Evolutionary conservation across 2,888 invertebrate genomes (phyloP).

Genomic region (Rhynchonema sp.): DNA sequence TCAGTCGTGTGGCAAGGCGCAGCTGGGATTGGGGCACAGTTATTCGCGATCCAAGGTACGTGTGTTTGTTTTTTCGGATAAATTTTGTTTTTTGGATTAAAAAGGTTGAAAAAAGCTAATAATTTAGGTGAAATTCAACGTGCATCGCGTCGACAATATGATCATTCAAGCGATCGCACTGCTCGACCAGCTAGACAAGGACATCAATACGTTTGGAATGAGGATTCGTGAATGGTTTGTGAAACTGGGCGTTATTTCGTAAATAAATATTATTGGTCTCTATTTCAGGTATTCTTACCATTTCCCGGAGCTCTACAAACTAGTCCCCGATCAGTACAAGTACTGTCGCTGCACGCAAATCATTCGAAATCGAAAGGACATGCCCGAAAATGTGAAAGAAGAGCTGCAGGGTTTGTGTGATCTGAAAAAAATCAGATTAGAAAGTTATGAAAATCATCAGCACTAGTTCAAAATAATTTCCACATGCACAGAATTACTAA

Average conservation of each 20-base stretch:
- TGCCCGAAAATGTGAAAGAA: constrained; percentile 29
- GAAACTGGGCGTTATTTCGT: too few relatives aligned
- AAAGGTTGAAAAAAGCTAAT: not conserved
- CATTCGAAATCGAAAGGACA: constrained; percentile 63
- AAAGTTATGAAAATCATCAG: not conserved
- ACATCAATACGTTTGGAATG: constrained; percentile 96
- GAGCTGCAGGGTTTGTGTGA: constrained; percentile 4
- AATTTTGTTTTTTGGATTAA: too few relatives aligned
- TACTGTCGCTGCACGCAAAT: constrained; percentile 63
- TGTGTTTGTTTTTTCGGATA: not conserved
- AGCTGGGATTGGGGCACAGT: constrained; percentile 87
- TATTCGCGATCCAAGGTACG: constrained; percentile 67
- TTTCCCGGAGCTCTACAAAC: constrained; percentile 90
- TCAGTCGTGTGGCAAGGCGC: constrained; percentile 62
- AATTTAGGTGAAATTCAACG: constrained; percentile 76
- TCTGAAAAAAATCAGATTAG: too few relatives aligned
- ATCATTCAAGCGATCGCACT: constrained; percentile 95
- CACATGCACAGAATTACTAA: constrained; percentile 6
- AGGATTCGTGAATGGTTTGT: constrained; percentile 55
- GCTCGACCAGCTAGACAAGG: constrained; percentile 91
- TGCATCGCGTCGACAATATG: constrained; percentile 96
- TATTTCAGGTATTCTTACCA: constrained; percentile 77
- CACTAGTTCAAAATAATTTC: not conserved
- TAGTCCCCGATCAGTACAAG: constrained; percentile 81
- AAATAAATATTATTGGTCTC: not conserved